These are phyloP conservation scores for Chaenogobius annularis DNA, from an alignment of 2,113 vertebrate genomes.

Conservation along the genomic window DNA sequence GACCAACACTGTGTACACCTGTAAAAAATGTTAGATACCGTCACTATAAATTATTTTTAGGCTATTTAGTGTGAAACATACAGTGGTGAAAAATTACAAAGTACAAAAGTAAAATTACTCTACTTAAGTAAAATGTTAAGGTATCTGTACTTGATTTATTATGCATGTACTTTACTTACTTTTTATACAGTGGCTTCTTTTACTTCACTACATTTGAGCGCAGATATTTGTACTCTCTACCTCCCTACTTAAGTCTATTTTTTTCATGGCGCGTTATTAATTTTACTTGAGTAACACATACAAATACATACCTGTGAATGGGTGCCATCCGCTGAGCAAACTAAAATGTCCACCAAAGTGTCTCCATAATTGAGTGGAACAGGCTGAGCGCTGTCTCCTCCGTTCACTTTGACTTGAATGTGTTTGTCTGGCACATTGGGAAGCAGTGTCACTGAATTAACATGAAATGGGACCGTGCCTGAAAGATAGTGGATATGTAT, in stretches of 20 bases:
- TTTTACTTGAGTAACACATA: too few species aligned
- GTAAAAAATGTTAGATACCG: constrained; percentile 1
- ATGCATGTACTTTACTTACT: too few species aligned
- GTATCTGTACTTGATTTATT: too few species aligned
- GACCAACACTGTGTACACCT: constrained; percentile 65
- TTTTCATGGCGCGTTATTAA: too few species aligned
- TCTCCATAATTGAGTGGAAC: constrained; percentile 58
- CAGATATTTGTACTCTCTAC: too few species aligned
- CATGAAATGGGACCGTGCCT: constrained; percentile 59
- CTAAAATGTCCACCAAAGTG: constrained; percentile 57
- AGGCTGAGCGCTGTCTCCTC: constrained; percentile 10
- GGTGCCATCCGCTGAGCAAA: constrained; percentile 74
- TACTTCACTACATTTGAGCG: too few species aligned
- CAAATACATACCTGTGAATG: constrained; percentile 59
- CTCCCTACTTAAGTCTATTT: too few species aligned
- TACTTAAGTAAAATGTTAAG: too few species aligned
- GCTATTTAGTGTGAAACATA: not conserved
- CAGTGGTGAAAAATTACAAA: too few species aligned
- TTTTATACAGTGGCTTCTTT: too few species aligned
- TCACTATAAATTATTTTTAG: not conserved
- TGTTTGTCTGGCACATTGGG: constrained; percentile 48
- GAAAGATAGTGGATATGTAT: not conserved
- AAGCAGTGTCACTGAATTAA: constrained; percentile 40
- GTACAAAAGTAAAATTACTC: too few species aligned
- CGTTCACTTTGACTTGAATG: constrained; percentile 57